Conservation (phyloP, 2,797 vertebrate species). For the Spinibarbus caldwelli region DNA sequence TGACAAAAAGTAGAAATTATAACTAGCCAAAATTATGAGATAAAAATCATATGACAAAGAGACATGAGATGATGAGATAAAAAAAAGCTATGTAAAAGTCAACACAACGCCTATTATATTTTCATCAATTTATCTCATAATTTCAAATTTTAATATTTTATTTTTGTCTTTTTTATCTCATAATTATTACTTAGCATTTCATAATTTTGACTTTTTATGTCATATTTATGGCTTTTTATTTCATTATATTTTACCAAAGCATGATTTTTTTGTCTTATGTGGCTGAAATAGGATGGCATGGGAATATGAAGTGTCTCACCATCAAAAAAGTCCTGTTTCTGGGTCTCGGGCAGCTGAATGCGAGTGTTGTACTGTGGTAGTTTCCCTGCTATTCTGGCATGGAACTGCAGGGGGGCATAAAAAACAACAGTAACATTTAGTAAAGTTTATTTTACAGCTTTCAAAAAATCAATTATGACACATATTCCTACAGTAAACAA, state of each 20-base stretch:
- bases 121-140: neutral
- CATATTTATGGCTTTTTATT: neutral
- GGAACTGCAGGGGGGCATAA: conserved; percentile 74
- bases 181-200: neutral
- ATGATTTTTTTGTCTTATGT: neutral
- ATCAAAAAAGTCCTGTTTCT: conserved; percentile 72
- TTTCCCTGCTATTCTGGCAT: conserved; percentile 77
- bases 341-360: conserved; percentile 71
- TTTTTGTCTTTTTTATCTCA: neutral
- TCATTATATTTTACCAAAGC: neutral
- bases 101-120: neutral
- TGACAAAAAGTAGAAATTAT: neutral
- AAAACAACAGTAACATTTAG: conserved; percentile 24
- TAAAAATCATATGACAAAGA: neutral
- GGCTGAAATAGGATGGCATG: neutral
- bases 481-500: neutral
- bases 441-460: neutral
- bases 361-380: conserved; percentile 82
- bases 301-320: conserved; percentile 72
- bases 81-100: neutral
- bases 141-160: neutral
- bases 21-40: neutral
- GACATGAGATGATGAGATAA: neutral
- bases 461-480: too few relatives aligned
- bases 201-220: neutral